Evolutionary conservation across 1,140 invertebrate species (phyloP).

Genomic region (Ridgeia piscesae): DNA sequence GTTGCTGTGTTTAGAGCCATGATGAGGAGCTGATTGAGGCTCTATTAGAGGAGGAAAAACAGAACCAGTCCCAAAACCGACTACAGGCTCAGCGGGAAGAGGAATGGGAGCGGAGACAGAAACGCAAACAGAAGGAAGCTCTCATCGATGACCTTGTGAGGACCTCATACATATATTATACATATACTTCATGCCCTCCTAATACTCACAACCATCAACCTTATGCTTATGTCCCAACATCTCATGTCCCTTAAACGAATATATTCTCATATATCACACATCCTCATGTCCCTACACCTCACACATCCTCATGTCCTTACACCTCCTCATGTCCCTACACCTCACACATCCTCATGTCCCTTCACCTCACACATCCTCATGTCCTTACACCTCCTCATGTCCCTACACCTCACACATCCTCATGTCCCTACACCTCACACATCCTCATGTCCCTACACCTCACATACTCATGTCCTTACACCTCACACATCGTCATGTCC

Average conservation of each 20-base stretch:
- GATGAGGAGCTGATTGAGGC: slow-evolving; percentile 73
- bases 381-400: background rate
- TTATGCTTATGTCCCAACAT: too few species aligned
- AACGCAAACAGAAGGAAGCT: slow-evolving; percentile 82
- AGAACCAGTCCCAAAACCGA: slow-evolving; percentile 54
- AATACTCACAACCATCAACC: too few species aligned
- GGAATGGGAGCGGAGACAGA: slow-evolving; percentile 71
- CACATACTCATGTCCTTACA: background rate
- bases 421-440: background rate
- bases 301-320: background rate
- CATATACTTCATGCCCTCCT: background rate
- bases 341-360: too few species aligned
- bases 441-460: slow-evolving; percentile 3
- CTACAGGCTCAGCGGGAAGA: slow-evolving; percentile 69
- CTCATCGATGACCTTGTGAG: slow-evolving; percentile 81
- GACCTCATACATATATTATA: background rate
- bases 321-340: too few species aligned
- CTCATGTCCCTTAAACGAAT: too few species aligned
- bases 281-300: slow-evolving; percentile 1
- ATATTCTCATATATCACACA: background rate
- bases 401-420: too few species aligned
- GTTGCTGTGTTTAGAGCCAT: slow-evolving; percentile 45
- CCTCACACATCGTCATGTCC: too few species aligned
- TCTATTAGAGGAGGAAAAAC: slow-evolving; percentile 78
- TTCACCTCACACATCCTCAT: background rate